Evolutionary conservation across 2,888 invertebrate species (phyloP).

Genomic region (Heliconius ethilla): DNA sequence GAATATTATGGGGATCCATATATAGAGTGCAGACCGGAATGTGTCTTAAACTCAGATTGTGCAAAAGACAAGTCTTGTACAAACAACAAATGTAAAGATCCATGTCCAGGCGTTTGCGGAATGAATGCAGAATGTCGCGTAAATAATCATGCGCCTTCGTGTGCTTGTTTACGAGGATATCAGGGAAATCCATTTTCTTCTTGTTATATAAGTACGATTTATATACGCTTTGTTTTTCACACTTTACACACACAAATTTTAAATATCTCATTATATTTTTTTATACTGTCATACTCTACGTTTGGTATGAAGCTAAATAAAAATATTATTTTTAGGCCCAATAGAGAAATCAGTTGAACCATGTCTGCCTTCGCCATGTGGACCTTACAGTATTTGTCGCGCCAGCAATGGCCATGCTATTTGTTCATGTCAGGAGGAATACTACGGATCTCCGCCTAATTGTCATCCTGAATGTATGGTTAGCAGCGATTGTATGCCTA

Average conservation of each 20-base stretch:
- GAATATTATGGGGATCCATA: conserved; percentile 94
- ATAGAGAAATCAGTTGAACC: conserved; percentile 76
- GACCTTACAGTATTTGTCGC: conserved; percentile 90
- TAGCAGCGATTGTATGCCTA: conserved; percentile 90
- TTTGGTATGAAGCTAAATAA: not conserved
- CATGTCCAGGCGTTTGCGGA: conserved; percentile 91
- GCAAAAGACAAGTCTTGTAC: conserved; percentile 88
- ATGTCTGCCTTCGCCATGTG: conserved; percentile 87
- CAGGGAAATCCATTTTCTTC: conserved; percentile 90
- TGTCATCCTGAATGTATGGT: conserved; percentile 92
- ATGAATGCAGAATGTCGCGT: conserved; percentile 92
- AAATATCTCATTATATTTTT: not conserved
- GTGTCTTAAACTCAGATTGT: conserved; percentile 93
- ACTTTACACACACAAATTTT: not conserved
- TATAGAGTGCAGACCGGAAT: conserved; percentile 92
- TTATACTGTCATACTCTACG: not conserved
- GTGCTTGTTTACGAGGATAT: conserved; percentile 87
- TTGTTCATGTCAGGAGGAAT: conserved; percentile 90
- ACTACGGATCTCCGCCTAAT: conserved; percentile 89
- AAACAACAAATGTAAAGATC: conserved; percentile 92
- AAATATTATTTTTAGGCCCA: conserved; percentile 57
- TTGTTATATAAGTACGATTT: conserved; percentile 82
- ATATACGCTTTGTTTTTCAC: not conserved
- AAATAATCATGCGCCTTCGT: conserved; percentile 90
- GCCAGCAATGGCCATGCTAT: conserved; percentile 87